A percentile compares a stretch with the other conserved stretches of the same genome.
Evolutionary conservation across 1,140 invertebrate species (phyloP).

Genomic region (Myzus persicae): DNA sequence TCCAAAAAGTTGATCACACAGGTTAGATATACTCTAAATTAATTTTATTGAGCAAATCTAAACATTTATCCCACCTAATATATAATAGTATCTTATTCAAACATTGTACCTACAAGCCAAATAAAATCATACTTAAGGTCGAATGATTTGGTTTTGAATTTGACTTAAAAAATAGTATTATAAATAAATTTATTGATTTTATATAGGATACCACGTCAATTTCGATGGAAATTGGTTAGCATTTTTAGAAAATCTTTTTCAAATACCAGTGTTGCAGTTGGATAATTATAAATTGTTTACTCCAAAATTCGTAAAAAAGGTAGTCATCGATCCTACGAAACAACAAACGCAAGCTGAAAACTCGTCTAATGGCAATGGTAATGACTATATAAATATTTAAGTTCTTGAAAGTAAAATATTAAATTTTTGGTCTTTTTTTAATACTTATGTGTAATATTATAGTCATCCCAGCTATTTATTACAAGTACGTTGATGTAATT

Average conservation of each 20-base stretch:
- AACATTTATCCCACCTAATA: not conserved
- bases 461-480: constrained; percentile 70
- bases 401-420: not conserved
- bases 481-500: constrained; percentile 77
- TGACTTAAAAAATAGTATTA: not conserved
- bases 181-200: not conserved
- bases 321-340: constrained; percentile 80
- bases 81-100: not conserved
- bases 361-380: not conserved
- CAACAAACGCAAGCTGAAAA: not conserved
- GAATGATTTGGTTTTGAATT: not conserved
- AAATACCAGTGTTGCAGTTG: constrained; percentile 82
- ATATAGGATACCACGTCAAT: constrained; percentile 58
- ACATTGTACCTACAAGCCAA: not conserved
- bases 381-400: not conserved
- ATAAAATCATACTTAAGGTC: not conserved
- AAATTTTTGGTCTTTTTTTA: constrained; percentile 24
- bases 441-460: constrained; percentile 63
- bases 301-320: constrained; percentile 83
- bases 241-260: constrained; percentile 92
- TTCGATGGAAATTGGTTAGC: constrained; percentile 92
- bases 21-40: constrained; percentile 64
- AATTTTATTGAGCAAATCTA: not conserved
- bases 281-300: constrained; percentile 79
- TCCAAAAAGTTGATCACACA: constrained; percentile 72